Evolutionary conservation across 37 sponge, comb jelly and placozoan species (phyloP).

Genomic region (Hexactinellida sp.): DNA sequence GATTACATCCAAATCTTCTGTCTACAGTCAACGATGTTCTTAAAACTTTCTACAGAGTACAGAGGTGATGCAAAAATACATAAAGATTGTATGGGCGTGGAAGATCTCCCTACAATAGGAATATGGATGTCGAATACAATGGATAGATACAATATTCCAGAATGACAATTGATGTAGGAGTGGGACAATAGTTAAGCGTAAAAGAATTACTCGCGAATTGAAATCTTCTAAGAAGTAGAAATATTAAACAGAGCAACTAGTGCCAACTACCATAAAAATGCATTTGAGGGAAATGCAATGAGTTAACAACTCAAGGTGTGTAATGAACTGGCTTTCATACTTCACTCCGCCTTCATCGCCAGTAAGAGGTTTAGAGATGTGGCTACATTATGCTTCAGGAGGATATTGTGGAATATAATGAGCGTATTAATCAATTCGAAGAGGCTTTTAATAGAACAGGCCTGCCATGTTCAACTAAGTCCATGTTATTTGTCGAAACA

Average conservation of each 20-base stretch:
- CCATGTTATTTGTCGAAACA: neutral
- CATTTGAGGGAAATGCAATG: neutral
- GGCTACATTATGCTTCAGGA: neutral
- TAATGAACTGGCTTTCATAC: constrained; percentile 6
- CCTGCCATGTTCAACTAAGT: neutral
- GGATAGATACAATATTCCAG: neutral
- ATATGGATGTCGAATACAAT: neutral
- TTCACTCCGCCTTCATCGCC: neutral
- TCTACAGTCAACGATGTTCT: constrained; percentile 11
- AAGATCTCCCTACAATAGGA: constrained; percentile 10
- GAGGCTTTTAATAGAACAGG: constrained; percentile 11
- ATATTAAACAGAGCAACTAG: neutral
- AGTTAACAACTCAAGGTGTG: neutral
- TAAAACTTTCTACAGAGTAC: neutral
- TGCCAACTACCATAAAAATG: constrained; percentile 1
- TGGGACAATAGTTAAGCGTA: neutral
- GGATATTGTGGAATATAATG: neutral
- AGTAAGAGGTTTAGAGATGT: neutral
- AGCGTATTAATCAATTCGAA: neutral
- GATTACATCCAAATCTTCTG: neutral
- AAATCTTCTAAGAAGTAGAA: neutral
- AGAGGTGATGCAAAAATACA: neutral
- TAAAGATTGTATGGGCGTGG: neutral
- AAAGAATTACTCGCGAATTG: neutral
- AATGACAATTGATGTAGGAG: neutral